Evolutionary conservation across 2,888 invertebrate species (phyloP).

Genomic region (Cantharis flavilabris): DNA sequence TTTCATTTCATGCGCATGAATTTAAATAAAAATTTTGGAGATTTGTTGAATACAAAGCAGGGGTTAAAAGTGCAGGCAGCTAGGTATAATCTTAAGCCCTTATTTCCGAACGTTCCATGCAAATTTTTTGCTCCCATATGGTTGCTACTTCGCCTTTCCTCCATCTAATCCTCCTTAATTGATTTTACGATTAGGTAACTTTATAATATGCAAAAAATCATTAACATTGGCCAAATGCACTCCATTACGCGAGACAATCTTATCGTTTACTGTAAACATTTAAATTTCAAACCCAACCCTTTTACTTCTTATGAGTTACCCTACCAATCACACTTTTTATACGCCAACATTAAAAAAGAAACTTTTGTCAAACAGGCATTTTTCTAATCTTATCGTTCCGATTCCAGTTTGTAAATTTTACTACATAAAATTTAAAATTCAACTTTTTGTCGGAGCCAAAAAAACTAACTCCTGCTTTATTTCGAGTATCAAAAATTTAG

Average conservation of each 20-base stretch:
- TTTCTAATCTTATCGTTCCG: not conserved
- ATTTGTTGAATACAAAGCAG: constrained; percentile 16
- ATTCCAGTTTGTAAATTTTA: not conserved
- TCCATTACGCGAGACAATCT: not conserved
- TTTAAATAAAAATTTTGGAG: constrained; percentile 23
- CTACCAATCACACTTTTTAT: not conserved
- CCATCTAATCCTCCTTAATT: not conserved
- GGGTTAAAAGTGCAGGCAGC: not conserved
- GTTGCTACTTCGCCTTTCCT: not conserved
- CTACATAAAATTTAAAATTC: not conserved
- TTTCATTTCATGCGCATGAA: constrained; percentile 31
- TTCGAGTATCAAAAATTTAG: not conserved
- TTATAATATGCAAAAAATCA: not conserved
- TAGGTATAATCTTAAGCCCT: not conserved
- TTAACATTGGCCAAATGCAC: not conserved
- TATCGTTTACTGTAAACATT: not conserved
- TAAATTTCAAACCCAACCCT: not conserved
- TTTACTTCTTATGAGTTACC: not conserved
- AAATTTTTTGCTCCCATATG: not conserved
- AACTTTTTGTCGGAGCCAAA: not conserved
- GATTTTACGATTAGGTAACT: not conserved
- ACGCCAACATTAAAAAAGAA: not conserved
- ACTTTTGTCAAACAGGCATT: not conserved
- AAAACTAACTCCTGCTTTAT: not conserved
- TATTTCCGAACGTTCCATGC: not conserved